Base-by-base conservation (phyloP, 2,888 invertebrate species). In the Chaetogeoica ovagalla region DNA sequence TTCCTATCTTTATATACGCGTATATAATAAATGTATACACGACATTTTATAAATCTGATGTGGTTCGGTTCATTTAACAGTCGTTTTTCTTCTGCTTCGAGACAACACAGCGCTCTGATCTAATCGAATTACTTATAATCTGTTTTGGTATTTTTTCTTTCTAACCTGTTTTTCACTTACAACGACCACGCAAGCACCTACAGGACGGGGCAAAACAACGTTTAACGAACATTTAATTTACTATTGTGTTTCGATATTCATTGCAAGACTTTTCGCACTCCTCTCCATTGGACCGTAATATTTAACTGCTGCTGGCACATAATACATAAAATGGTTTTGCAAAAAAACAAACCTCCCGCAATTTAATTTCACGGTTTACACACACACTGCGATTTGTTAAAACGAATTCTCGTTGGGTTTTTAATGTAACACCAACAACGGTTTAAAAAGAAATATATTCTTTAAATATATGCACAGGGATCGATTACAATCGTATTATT, bases 41-140 rank as follows among this genome's bases (percentile, higher is more conserved):
- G 62, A 52, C 62, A 62, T 62, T 72, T 60, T 72, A 72, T 17
- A 62, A 62, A 62, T 73, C 62, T 17, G 15, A 62, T 52, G 48
- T 30, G n/a, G 48, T 68, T 21, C 43, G 59, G 68, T 68, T 76
- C 76, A 76, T 76, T 76, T 59, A 68, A 76, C 59, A 66, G 30
- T 68, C 21, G 48, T 66, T 76, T 76, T 60, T 60, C 19, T 75
- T 21, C 75, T 39, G 57, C 30, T 68, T 66, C 59, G 3, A 11
- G 48, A 48, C 21, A 68, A 57, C n/a, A n/a, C n/a, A n/a, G n/a
- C n/a, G n/a, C 39, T 66, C 57, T 43, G 60, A 60, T 68, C 30
- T 74, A 60, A 52, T 60, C 68, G 30, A 76, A 68, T n/a, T n/a
- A n/a, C n/a, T n/a, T 76, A 11, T 43, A 43, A 57, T 74, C 43